Base-by-base conservation (phyloP, 53 echinoderm and acorn worm genomes). In the Henricia sp. region DNA sequence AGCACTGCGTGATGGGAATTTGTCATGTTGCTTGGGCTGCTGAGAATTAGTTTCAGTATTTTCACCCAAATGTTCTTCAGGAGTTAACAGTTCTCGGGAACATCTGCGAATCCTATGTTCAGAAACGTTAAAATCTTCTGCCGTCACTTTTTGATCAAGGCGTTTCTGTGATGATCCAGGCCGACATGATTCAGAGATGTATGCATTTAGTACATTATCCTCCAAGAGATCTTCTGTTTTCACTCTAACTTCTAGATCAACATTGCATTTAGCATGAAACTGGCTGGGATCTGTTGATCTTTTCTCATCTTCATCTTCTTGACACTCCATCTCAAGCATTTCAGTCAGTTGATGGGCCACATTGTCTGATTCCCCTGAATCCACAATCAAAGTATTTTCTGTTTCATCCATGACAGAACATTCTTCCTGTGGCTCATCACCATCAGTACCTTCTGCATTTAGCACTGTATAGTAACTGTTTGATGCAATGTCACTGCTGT, bases 371-470 rank as follows among this genome's bases (percentile, higher is more conserved):
- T 62, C 37, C 4, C 28, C 38, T 32, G 42, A 28, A 38, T 25
- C 63, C 23, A 50, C 33, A 36, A 48, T 27, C 21, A 48, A 46
- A 27, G 70, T 72, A 36, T 91, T 83, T 63, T 86, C 84, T 48
- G 34, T 19, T 6, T 11, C 87, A 43, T 77, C 82, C 23, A 40
- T 52, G 40, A 27, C 35, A 68, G 69, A n/a, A 9, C 67, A 37
- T 27, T 69, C 70, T 19, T 68, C 83, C 10, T 68, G 38, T 8
- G 20, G n/a, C 9, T 77, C n/a, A n/a, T n/a, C 68, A 52, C 36
- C 56, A 52, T 86, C 68, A 63, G 50, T 74, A 30, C 66, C 74
- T 29, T 87, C 87, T 55, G 75, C 76, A 77, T 77, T 75, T 26
- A 64, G 14, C 52, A 85, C 62, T 25, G 86, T 80, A 50, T 80